Percentiles rank a stretch among this genome's conserved stretches.
These are phyloP conservation scores for Homarus americanus DNA, from an alignment of 1,140 invertebrate genomes.

Conservation along the genomic window DNA sequence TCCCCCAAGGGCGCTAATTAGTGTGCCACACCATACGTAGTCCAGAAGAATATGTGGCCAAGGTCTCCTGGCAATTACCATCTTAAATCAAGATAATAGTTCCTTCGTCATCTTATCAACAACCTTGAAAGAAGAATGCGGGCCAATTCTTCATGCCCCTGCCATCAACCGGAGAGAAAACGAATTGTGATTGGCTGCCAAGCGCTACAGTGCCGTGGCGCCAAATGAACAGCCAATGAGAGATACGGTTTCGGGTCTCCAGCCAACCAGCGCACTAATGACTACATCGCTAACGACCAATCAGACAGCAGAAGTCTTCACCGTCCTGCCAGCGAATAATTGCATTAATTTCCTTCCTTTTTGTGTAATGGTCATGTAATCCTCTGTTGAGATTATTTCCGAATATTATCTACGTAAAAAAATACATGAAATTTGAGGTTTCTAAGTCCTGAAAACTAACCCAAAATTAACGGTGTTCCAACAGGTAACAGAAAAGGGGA, in stretches of 20 bases:
- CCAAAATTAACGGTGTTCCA: too few relatives aligned
- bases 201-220: conserved; percentile 31
- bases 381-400: background rate
- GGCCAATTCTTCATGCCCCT: conserved; percentile 53
- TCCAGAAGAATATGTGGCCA: conserved; percentile 59
- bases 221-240: conserved; percentile 63
- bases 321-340: background rate
- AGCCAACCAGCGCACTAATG: conserved; percentile 59
- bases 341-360: background rate
- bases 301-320: conserved; percentile 5
- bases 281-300: conserved; percentile 56
- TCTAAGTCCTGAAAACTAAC: too few relatives aligned
- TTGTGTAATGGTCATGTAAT: background rate
- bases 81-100: conserved; percentile 70
- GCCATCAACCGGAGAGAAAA: conserved; percentile 45
- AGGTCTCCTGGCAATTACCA: conserved; percentile 61
- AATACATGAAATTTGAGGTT: too few relatives aligned
- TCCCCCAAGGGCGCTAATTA: conserved; percentile 63
- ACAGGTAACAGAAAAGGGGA: too few relatives aligned
- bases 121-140: conserved; percentile 69
- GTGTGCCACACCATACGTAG: conserved; percentile 63
- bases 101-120: conserved; percentile 71
- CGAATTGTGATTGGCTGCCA: conserved; percentile 46
- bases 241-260: conserved; percentile 5
- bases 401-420: background rate